Conservation (phyloP, 2,888 invertebrate species). For the Craniophora ligustri region DNA sequence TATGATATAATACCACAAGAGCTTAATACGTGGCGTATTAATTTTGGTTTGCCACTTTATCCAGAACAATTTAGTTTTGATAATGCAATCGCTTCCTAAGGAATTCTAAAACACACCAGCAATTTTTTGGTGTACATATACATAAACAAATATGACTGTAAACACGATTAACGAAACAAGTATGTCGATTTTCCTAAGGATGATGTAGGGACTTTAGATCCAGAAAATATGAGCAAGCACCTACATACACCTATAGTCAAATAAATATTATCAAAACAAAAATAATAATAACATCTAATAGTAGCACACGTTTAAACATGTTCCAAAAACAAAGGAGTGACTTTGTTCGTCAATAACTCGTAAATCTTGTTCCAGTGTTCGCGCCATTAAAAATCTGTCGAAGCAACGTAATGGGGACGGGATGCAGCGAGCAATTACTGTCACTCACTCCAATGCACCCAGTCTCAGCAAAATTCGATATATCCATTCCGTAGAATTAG, state of each 20-base stretch:
- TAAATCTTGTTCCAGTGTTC: conserved; percentile 58
- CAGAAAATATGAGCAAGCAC: too few species aligned
- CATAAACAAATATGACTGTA: too few species aligned
- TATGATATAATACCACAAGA: neutral
- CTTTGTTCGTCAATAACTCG: conserved; percentile 56
- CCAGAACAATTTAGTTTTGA: too few species aligned
- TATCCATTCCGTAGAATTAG: conserved; percentile 52
- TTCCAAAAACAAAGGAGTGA: conserved; percentile 24
- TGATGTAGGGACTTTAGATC: too few species aligned
- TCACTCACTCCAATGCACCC: conserved; percentile 61
- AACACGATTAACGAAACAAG: too few species aligned
- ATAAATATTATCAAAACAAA: too few species aligned
- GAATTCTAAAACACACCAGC: too few species aligned
- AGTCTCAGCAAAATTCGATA: conserved; percentile 49
- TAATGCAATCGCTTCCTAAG: neutral
- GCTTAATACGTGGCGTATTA: too few species aligned
- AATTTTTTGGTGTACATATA: too few species aligned
- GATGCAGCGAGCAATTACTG: conserved; percentile 71
- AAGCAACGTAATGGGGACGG: conserved; percentile 50
- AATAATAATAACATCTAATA: neutral
- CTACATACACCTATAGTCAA: too few species aligned
- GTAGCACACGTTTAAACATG: conserved; percentile 8
- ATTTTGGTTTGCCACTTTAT: too few species aligned
- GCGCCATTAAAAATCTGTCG: conserved; percentile 66
- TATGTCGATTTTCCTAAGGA: too few species aligned